phyloP scores from a whole-genome alignment of 2,113 vertebrate genomes.

The Oophaga pumilio region DNA sequence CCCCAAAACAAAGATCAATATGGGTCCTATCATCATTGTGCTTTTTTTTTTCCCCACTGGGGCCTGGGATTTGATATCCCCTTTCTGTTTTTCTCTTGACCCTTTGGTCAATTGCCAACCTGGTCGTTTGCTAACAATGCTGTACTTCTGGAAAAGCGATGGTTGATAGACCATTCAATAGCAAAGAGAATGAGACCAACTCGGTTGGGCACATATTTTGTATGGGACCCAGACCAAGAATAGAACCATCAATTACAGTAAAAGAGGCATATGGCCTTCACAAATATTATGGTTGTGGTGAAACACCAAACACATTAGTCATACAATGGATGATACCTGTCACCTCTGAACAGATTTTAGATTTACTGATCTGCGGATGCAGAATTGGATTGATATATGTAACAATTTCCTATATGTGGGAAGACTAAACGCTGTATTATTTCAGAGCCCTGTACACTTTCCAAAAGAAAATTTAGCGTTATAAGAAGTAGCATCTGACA shows the following conservation, averaged over 20 bases:
- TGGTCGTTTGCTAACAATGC: neutral
- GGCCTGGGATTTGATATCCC: neutral
- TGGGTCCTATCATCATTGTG: too few species aligned
- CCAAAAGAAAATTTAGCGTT: neutral
- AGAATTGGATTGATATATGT: neutral
- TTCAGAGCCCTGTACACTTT: neutral
- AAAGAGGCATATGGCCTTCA: neutral
- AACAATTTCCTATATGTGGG: neutral
- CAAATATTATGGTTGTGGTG: neutral
- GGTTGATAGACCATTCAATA: neutral
- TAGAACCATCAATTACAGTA: neutral
- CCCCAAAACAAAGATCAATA: too few species aligned
- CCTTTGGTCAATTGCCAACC: neutral
- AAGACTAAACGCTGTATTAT: neutral
- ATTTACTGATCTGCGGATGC: neutral
- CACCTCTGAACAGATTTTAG: too few species aligned
- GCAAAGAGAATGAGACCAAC: neutral
- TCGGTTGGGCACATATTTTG: too few species aligned
- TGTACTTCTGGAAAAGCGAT: too few species aligned
- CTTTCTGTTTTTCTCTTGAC: neutral
- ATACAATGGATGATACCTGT: neutral
- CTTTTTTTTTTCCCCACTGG: neutral
- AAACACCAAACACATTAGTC: neutral
- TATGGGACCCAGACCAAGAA: neutral
- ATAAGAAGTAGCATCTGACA: neutral